Percentiles rank a stretch among this genome's conserved stretches.
Conservation (phyloP, 1,140 invertebrate species). For the Penaeus indicus region DNA sequence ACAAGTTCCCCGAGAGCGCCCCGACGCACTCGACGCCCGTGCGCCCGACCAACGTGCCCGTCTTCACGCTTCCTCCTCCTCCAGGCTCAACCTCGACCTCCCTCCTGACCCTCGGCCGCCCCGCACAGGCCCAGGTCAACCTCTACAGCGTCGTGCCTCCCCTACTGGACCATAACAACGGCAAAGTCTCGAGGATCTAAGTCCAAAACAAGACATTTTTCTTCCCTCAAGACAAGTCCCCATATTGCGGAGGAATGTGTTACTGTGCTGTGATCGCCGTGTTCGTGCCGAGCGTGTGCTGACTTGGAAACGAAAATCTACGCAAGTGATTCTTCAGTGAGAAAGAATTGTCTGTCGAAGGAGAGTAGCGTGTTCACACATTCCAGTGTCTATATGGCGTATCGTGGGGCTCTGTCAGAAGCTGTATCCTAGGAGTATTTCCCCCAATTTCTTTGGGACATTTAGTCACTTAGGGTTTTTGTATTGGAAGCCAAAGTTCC, state of each 20-base stretch:
- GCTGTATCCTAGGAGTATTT: no score
- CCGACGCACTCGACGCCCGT: conserved; percentile 5
- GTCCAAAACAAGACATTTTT: not conserved
- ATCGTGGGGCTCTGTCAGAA: no score
- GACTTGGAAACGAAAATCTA: no score
- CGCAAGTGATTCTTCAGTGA: no score
- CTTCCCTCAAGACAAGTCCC: not conserved
- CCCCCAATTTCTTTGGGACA: no score
- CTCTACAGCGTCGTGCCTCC: conserved; percentile 42
- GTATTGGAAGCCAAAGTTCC: no score
- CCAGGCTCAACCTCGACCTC: not conserved
- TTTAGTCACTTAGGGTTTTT: no score
- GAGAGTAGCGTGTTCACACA: no score
- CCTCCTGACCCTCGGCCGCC: conserved; percentile 1
- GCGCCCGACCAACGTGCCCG: conserved; percentile 24
- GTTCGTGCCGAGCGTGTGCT: no score
- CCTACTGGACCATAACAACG: not conserved
- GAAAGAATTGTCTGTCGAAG: no score
- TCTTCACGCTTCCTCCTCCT: conserved; percentile 31
- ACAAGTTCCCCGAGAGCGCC: conserved; percentile 23
- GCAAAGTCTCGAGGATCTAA: conserved; percentile 34
- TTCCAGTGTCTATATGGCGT: no score
- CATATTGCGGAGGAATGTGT: not conserved
- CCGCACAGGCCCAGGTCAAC: conserved; percentile 41
- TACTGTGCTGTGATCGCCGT: not conserved